Percentiles rank a stretch among this genome's conserved stretches.
phyloP scores from a whole-genome alignment of 1,140 invertebrate species.

The Lordiphosa stackelbergi region DNA sequence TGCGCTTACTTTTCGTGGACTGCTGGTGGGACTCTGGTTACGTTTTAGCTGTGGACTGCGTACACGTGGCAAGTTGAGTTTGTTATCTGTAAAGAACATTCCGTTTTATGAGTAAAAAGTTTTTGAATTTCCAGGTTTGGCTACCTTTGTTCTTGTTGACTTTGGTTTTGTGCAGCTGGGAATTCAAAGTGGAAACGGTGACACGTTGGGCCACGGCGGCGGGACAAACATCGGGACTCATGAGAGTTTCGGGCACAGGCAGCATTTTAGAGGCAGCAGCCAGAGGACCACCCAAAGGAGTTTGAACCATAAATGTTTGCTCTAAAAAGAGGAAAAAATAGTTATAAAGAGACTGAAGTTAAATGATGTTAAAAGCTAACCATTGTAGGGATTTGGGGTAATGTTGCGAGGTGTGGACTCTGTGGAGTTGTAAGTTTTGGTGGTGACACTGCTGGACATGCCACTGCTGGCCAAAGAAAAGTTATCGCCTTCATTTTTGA shows the following conservation, averaged over 20 bases:
- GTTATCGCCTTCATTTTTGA: constrained; percentile 78
- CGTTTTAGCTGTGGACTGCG: constrained; percentile 66
- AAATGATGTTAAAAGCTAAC: constrained; percentile 22
- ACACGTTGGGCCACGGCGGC: constrained; percentile 71
- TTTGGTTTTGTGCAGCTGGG: constrained; percentile 69
- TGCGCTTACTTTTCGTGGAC: constrained; percentile 51
- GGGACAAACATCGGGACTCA: constrained; percentile 88
- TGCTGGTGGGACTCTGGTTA: constrained; percentile 59
- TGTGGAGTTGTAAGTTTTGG: constrained; percentile 69
- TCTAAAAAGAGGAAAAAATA: constrained; percentile 17
- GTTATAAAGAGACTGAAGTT: not conserved
- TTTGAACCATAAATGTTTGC: constrained; percentile 50
- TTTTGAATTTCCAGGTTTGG: not conserved
- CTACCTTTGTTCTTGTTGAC: constrained; percentile 74
- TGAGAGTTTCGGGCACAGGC: constrained; percentile 89
- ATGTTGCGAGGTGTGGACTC: constrained; percentile 73
- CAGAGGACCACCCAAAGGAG: constrained; percentile 78
- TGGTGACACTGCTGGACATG: constrained; percentile 65
- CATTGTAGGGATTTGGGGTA: constrained; percentile 75
- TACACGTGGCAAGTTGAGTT: constrained; percentile 68
- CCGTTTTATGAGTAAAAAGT: not conserved
- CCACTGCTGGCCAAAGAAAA: constrained; percentile 74
- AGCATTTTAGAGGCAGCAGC: constrained; percentile 90
- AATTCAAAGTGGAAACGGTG: constrained; percentile 55
- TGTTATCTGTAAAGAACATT: constrained; percentile 54